These are phyloP conservation scores for Pygoscelis adeliae DNA, from an alignment of 2,113 vertebrate species.

Conservation along the genomic window DNA sequence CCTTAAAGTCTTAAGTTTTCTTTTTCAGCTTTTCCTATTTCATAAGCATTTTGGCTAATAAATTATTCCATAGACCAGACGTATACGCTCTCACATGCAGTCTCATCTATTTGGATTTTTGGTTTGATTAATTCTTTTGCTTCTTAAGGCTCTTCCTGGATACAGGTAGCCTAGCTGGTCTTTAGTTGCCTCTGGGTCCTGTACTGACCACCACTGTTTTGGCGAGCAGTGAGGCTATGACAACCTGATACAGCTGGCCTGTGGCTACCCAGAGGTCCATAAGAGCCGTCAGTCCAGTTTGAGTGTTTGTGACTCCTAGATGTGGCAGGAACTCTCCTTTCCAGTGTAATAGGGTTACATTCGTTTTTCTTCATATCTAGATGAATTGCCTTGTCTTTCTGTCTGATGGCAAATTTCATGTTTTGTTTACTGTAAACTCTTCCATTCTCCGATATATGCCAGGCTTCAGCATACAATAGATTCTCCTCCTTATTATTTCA, in stretches of 20 bases:
- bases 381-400: background rate
- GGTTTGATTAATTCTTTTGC: background rate
- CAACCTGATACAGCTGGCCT: background rate
- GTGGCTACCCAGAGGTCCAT: background rate
- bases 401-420: background rate
- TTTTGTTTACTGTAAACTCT: background rate
- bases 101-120: background rate
- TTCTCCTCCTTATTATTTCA: background rate
- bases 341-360: background rate
- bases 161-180: background rate
- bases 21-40: background rate
- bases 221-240: background rate
- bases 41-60: background rate
- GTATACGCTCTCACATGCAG: rapidly evolving
- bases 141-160: background rate
- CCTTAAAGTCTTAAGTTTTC: background rate
- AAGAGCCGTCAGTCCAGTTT: background rate
- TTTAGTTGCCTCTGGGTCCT: background rate
- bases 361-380: background rate
- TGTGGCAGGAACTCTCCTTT: background rate
- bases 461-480: background rate
- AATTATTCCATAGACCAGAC: background rate
- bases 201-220: background rate
- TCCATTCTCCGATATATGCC: background rate
- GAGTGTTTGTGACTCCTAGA: background rate